phyloP scores from a whole-genome alignment of 2,888 invertebrate species.

The Drosophila heteroneura region DNA sequence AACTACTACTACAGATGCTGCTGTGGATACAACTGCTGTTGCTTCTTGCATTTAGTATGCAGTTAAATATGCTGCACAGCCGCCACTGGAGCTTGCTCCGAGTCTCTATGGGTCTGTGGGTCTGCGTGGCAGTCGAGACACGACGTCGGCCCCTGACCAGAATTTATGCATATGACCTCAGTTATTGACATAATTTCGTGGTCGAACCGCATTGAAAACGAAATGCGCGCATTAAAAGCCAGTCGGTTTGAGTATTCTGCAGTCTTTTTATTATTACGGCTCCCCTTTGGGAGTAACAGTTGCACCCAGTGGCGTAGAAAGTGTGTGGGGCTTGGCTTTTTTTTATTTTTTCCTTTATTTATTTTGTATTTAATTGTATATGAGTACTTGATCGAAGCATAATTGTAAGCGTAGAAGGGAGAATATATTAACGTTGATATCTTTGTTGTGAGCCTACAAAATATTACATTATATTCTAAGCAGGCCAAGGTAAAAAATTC shows the following conservation, averaged over 20 bases:
- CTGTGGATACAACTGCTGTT: background rate
- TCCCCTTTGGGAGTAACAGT: constrained; percentile 12
- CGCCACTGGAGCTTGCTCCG: constrained; percentile 15
- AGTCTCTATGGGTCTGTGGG: constrained; percentile 73
- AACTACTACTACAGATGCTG: constrained; percentile 9
- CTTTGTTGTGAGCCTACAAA: background rate
- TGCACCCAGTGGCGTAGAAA: constrained; percentile 14
- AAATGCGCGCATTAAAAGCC: constrained; percentile 62
- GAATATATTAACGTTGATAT: background rate
- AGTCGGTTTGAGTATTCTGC: constrained; percentile 18
- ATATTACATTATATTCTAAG: background rate
- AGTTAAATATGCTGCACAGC: constrained; percentile 52
- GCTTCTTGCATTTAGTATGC: constrained; percentile 69
- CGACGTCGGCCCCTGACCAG: constrained; percentile 57
- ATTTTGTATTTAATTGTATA: background rate
- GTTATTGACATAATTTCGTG: constrained; percentile 80
- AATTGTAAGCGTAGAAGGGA: background rate
- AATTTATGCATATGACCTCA: constrained; percentile 82
- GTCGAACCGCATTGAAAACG: constrained; percentile 68
- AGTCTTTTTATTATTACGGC: constrained; percentile 2
- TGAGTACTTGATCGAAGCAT: background rate
- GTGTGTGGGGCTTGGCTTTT: background rate
- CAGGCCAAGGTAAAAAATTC: background rate
- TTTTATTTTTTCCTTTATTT: too few species aligned
- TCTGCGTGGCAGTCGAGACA: constrained; percentile 65